Conservation (phyloP, 2,113 vertebrate species). For the Bubo scandiacus region DNA sequence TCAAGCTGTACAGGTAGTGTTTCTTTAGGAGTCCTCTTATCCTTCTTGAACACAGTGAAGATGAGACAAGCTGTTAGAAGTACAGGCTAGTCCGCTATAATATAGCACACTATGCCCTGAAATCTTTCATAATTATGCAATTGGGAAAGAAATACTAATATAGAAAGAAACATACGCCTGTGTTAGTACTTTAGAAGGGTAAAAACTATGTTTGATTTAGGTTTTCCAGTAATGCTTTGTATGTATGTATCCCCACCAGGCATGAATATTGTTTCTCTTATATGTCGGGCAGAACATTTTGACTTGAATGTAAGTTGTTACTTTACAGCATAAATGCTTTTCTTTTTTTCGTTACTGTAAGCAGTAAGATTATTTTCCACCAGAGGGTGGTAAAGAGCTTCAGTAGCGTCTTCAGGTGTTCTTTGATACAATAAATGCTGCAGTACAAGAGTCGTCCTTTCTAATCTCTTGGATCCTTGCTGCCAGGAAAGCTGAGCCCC, state of each 20-base stretch:
- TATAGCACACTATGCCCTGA: neutral
- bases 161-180: neutral
- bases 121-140: neutral
- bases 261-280: neutral
- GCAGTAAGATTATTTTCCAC: constrained; percentile 2
- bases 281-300: neutral
- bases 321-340: neutral
- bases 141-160: neutral
- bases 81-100: neutral
- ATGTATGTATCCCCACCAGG: neutral
- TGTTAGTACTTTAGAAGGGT: neutral
- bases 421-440: neutral
- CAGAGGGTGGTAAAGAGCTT: constrained; percentile 56
- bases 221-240: neutral
- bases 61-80: neutral
- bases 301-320: neutral
- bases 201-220: neutral
- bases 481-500: neutral
- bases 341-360: neutral
- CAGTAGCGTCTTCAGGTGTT: neutral
- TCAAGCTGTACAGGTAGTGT: neutral
- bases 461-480: neutral
- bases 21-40: neutral
- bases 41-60: neutral
- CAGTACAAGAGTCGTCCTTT: accelerated